phyloP scores from a whole-genome alignment of 2,797 vertebrate genomes.

The Silurus lanzhouensis region DNA sequence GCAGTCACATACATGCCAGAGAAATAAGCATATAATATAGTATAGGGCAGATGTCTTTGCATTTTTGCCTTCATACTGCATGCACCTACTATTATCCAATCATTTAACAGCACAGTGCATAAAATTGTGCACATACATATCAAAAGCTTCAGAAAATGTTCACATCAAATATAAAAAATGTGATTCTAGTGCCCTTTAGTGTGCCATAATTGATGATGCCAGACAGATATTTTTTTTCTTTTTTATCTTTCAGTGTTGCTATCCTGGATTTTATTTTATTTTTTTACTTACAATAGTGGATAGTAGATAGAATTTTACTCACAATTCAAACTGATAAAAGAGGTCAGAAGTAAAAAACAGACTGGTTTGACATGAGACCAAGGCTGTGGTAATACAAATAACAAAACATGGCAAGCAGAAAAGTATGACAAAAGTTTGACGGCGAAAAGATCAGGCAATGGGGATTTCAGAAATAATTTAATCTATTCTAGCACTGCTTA shows the following conservation, averaged over 20 bases:
- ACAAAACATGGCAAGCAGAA: neutral
- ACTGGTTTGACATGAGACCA: neutral
- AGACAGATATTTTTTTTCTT: neutral
- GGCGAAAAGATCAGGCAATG: neutral
- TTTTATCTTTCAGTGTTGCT: neutral
- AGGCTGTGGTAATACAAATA: neutral
- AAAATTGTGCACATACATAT: neutral
- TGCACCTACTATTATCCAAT: neutral
- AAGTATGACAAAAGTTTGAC: neutral
- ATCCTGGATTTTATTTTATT: neutral
- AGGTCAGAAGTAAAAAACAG: neutral
- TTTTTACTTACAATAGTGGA: neutral
- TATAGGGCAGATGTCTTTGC: neutral
- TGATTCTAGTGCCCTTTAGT: neutral
- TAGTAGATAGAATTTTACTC: too few relatives aligned
- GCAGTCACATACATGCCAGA: neutral
- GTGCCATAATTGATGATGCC: neutral
- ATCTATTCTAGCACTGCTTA: too few relatives aligned
- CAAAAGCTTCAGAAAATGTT: neutral
- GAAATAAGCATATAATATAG: neutral
- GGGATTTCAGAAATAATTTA: neutral
- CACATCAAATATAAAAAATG: neutral
- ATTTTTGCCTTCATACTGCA: neutral
- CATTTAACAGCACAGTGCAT: neutral
- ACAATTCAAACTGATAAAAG: neutral